phyloP scores from a whole-genome alignment of 2,797 vertebrate genomes.

The Helostoma temminkii region DNA sequence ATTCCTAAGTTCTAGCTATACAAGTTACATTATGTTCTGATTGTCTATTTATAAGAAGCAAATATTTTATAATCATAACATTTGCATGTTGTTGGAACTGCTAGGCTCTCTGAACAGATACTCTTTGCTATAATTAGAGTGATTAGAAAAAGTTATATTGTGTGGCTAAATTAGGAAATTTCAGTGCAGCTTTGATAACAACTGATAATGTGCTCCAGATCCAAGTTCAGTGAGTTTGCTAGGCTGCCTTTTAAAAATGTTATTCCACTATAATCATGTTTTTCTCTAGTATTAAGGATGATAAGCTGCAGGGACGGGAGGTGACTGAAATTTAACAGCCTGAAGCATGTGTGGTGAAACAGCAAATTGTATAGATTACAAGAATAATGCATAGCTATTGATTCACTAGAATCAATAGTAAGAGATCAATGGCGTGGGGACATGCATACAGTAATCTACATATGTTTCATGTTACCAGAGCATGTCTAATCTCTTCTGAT shows the following conservation, averaged over 20 bases:
- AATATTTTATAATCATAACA: background rate
- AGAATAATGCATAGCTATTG: slow-evolving; percentile 50
- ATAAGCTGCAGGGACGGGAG: slow-evolving; percentile 6
- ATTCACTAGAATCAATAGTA: slow-evolving; percentile 10
- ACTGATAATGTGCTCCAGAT: slow-evolving; percentile 13
- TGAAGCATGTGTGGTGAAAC: slow-evolving; percentile 4
- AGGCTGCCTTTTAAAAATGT: slow-evolving; percentile 23
- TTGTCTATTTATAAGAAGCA: slow-evolving; percentile 27
- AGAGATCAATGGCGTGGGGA: no score
- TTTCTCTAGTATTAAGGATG: slow-evolving; percentile 2
- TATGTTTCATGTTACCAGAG: no score
- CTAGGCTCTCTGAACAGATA: slow-evolving; percentile 8
- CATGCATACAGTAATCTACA: no score
- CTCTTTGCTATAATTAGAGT: slow-evolving; percentile 10
- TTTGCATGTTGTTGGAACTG: slow-evolving; percentile 13
- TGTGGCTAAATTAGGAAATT: slow-evolving; percentile 17
- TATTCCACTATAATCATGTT: background rate
- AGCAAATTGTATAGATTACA: slow-evolving; percentile 8
- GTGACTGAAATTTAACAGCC: slow-evolving; percentile 3
- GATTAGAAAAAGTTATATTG: slow-evolving; percentile 2
- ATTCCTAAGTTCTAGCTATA: slow-evolving; percentile 6
- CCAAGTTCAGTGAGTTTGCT: slow-evolving; percentile 11
- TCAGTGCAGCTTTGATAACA: slow-evolving; percentile 31
- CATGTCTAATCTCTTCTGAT: no score
- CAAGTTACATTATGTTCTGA: background rate